phyloP scores from a whole-genome alignment of 2,113 vertebrate species.

The Ictalurus punctatus region DNA sequence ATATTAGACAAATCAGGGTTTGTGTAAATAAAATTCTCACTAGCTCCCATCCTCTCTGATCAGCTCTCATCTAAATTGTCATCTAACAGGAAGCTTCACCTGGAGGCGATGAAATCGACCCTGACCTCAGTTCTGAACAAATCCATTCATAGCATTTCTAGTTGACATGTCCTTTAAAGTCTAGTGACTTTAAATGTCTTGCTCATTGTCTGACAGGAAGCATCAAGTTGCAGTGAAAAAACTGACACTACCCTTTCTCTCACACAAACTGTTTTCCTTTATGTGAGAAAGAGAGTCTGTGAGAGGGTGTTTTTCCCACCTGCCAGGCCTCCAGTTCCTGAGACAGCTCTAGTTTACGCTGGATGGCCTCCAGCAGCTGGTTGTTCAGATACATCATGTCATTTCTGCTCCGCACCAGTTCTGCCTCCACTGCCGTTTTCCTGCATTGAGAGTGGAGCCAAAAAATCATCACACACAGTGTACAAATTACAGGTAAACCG shows the following conservation, averaged over 20 bases:
- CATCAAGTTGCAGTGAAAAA: slow-evolving; percentile 4
- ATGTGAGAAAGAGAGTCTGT: not conserved
- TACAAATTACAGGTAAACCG: not conserved
- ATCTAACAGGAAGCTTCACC: not conserved
- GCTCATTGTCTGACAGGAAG: slow-evolving; percentile 19
- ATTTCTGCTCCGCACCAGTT: slow-evolving; percentile 75
- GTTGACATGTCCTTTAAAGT: not conserved
- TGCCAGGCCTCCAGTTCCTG: slow-evolving; percentile 88
- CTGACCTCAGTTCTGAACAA: not conserved
- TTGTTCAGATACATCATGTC: slow-evolving; percentile 79
- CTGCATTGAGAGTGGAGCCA: slow-evolving; percentile 55
- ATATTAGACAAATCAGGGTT: not conserved
- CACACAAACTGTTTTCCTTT: not conserved
- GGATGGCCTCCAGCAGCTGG: slow-evolving; percentile 81
- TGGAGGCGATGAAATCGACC: not conserved
- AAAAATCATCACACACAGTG: not conserved
- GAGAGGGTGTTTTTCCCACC: slow-evolving; percentile 62
- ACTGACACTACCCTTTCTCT: slow-evolving; percentile 9
- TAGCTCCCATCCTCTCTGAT: not conserved
- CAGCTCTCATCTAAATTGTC: not conserved
- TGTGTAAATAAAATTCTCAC: not conserved
- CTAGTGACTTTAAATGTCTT: not conserved
- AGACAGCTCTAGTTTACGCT: slow-evolving; percentile 81
- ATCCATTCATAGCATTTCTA: not conserved
- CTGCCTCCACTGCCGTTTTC: slow-evolving; percentile 79